phyloP scores from a whole-genome alignment of 2,113 vertebrate genomes.

The Numida meleagris region DNA sequence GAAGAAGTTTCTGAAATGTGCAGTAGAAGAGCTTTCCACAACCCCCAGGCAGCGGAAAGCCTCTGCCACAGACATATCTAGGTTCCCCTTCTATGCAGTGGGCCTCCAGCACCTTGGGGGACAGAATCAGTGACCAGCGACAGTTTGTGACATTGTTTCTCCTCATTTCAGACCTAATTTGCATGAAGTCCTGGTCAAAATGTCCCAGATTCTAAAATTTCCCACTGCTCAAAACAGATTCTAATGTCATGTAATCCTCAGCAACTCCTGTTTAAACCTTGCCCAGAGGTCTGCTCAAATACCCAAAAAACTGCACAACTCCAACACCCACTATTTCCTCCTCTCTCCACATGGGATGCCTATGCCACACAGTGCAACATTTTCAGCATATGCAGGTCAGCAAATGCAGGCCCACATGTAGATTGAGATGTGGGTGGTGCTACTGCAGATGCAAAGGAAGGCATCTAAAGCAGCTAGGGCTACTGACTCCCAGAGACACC shows the following conservation, averaged over 20 bases:
- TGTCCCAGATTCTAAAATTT: not conserved
- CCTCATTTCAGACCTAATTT: not conserved
- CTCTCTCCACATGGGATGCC: not conserved
- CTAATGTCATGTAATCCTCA: not conserved
- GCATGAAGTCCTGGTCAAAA: not conserved
- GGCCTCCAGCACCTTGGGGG: not conserved
- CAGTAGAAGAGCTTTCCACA: not conserved
- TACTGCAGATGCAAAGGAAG: not conserved
- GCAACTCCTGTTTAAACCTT: not conserved
- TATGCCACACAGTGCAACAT: not conserved
- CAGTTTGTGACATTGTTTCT: not conserved
- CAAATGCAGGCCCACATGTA: rapidly evolving
- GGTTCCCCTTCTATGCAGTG: not conserved
- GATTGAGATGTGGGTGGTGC: rapidly evolving
- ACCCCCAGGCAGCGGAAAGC: not conserved
- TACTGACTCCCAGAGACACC: not conserved
- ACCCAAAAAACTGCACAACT: not conserved
- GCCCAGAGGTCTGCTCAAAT: not conserved
- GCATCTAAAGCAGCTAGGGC: rapidly evolving
- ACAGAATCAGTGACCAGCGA: not conserved
- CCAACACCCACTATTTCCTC: not conserved
- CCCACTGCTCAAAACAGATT: not conserved
- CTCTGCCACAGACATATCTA: not conserved
- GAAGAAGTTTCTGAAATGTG: not conserved
- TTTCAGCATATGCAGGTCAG: not conserved